A percentile compares a stretch with the other conserved stretches of the same genome.
phyloP scores from a whole-genome alignment of 2,888 invertebrate species.

The Anoplius nigerrimus region DNA sequence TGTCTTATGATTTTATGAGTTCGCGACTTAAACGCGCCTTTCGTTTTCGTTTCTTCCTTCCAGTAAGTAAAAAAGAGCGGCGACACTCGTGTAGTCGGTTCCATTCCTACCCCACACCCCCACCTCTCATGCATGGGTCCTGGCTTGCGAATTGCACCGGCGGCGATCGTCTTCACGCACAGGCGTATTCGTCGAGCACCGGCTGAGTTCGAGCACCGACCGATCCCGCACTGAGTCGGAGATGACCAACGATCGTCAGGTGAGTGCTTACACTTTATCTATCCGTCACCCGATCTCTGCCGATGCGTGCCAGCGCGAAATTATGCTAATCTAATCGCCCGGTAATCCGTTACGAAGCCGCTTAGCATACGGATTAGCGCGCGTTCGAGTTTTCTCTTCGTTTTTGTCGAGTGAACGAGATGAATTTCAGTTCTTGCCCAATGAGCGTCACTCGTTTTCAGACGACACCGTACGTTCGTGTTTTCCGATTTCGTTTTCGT shows the following conservation, averaged over 20 bases:
- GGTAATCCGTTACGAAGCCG: no score
- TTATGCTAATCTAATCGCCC: no score
- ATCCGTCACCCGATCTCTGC: not conserved
- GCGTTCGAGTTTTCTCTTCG: no score
- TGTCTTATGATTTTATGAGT: conserved; percentile 40
- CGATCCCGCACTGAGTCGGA: conserved; percentile 39
- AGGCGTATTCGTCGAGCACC: conserved; percentile 45
- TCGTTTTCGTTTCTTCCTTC: conserved; percentile 54
- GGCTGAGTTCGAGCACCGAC: conserved; percentile 27
- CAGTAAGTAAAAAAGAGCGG: conserved; percentile 46
- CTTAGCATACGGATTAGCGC: no score
- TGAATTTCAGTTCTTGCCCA: no score
- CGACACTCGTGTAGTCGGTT: conserved; percentile 24
- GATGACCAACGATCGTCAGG: conserved; percentile 74
- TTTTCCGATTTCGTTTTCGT: no score
- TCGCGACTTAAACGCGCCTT: conserved; percentile 43
- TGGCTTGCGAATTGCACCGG: conserved; percentile 57
- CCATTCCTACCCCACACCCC: conserved; percentile 17
- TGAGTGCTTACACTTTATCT: conserved; percentile 53
- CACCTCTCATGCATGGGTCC: conserved; percentile 60
- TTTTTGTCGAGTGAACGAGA: no score
- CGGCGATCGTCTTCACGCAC: conserved; percentile 41
- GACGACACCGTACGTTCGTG: no score
- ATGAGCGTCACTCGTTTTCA: no score
- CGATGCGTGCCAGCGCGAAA: no score